Conservation (phyloP, 2,113 vertebrate genomes). For the Ictalurus punctatus region DNA sequence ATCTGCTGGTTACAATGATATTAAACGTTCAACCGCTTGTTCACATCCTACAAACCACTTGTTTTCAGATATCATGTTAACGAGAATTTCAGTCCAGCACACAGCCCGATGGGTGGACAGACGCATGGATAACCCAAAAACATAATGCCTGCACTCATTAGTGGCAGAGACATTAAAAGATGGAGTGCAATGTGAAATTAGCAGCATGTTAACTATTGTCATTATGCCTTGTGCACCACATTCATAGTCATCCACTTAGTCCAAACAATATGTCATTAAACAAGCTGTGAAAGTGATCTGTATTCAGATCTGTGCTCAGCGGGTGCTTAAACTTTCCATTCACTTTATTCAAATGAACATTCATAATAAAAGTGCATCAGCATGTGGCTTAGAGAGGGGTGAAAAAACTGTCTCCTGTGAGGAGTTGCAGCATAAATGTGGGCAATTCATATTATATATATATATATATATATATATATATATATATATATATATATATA, state of each 20-base stretch:
- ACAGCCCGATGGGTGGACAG: neutral
- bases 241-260: neutral
- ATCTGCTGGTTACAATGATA: neutral
- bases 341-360: conserved; percentile 2
- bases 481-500: neutral
- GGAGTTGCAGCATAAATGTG: neutral
- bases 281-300: neutral
- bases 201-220: neutral
- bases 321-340: conserved; percentile 1
- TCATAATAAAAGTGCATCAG: neutral
- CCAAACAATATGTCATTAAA: neutral
- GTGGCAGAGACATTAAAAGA: neutral
- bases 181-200: neutral
- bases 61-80: neutral
- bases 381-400: neutral
- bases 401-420: neutral
- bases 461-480: neutral
- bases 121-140: neutral
- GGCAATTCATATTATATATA: neutral
- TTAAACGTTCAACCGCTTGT: neutral
- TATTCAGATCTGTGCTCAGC: neutral
- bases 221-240: neutral
- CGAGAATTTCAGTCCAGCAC: neutral
- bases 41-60: neutral
- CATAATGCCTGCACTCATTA: neutral